Evolutionary conservation across 2,888 invertebrate species (phyloP).

Genomic region (Emesis russula): DNA sequence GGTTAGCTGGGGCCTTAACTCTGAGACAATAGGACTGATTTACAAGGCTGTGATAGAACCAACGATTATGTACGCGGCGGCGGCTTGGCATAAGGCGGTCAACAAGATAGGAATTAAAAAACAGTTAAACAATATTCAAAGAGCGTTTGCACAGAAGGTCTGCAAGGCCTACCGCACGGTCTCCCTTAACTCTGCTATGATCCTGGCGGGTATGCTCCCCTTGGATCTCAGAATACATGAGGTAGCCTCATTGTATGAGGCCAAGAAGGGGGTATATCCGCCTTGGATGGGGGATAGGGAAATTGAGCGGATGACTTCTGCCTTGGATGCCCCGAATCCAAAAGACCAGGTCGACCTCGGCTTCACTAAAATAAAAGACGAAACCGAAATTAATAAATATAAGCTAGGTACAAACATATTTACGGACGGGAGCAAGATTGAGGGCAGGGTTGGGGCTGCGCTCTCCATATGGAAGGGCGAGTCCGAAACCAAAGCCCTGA

Average conservation of each 20-base stretch:
- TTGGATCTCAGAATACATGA: neutral
- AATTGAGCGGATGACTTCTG: too few species aligned
- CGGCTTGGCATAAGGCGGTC: neutral
- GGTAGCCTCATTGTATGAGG: neutral
- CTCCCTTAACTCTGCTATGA: slow-evolving; percentile 35
- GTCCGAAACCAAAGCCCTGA: too few species aligned
- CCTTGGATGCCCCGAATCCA: too few species aligned
- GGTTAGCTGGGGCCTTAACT: too few species aligned
- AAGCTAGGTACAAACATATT: neutral
- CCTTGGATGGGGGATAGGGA: too few species aligned
- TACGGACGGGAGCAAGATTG: slow-evolving; percentile 17
- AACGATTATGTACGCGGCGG: neutral
- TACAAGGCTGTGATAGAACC: neutral
- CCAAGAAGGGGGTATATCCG: neutral
- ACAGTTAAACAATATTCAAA: neutral
- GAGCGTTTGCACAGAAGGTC: slow-evolving; percentile 6
- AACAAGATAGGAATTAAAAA: neutral
- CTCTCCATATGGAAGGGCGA: too few species aligned
- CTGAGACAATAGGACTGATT: too few species aligned
- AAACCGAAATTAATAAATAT: too few species aligned
- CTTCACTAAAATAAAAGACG: neutral
- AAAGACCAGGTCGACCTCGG: too few species aligned
- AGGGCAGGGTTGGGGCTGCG: slow-evolving; percentile 5
- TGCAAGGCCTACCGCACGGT: slow-evolving; percentile 65
- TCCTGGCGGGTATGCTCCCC: slow-evolving; percentile 1